Evolutionary conservation across 2,797 vertebrate species (phyloP).

Genomic region (Chromis chromis): DNA sequence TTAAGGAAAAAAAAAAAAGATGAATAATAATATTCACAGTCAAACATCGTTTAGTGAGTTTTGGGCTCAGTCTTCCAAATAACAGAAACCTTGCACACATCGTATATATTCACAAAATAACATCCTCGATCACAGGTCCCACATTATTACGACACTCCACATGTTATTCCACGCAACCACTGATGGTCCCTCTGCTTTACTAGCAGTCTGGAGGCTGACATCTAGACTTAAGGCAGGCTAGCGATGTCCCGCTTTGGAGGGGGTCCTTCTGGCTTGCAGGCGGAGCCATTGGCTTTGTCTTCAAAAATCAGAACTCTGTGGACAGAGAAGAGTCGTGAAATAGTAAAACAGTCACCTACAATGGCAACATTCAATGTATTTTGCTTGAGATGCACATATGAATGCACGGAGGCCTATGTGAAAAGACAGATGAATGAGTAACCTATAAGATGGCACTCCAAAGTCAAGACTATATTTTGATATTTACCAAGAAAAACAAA

Average conservation of each 20-base stretch:
- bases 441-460: too few relatives aligned
- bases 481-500: too few relatives aligned
- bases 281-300: slow-evolving; percentile 91
- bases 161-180: slow-evolving; percentile 54
- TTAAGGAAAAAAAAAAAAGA: slow-evolving; percentile 50
- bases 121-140: slow-evolving; percentile 68
- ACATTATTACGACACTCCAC: slow-evolving; percentile 65
- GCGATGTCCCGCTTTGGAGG: slow-evolving; percentile 96
- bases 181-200: slow-evolving; percentile 53
- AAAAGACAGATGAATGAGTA: too few relatives aligned
- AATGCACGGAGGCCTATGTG: too few relatives aligned
- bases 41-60: slow-evolving; percentile 69
- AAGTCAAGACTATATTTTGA: too few relatives aligned
- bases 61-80: slow-evolving; percentile 60
- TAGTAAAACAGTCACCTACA: background rate
- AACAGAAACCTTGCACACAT: slow-evolving; percentile 67
- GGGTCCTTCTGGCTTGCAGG: slow-evolving; percentile 88
- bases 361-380: background rate
- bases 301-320: slow-evolving; percentile 96
- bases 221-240: slow-evolving; percentile 89
- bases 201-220: slow-evolving; percentile 32
- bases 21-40: slow-evolving; percentile 76
- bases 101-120: slow-evolving; percentile 68
- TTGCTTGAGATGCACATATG: too few relatives aligned
- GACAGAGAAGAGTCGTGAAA: background rate